Percentiles rank a stretch among this genome's conserved stretches.
phyloP scores from a whole-genome alignment of 2,797 vertebrate species.

The Enteromius trimaculatus region DNA sequence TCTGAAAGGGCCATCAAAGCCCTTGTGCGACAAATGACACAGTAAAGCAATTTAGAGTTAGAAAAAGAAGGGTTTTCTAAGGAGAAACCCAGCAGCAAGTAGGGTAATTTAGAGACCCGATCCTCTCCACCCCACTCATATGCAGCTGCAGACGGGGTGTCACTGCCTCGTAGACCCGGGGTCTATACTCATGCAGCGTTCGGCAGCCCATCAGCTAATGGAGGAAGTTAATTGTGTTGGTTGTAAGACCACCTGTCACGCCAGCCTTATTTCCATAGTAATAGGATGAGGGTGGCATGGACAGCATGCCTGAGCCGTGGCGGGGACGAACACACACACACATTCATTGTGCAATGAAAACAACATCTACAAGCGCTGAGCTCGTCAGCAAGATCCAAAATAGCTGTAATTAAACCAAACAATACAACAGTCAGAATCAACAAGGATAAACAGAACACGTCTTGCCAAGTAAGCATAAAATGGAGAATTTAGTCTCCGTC shows the following conservation, averaged over 20 bases:
- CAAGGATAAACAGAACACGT: slow-evolving; percentile 15
- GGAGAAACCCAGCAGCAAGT: slow-evolving; percentile 43
- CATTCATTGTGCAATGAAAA: slow-evolving; percentile 2
- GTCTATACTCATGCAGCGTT: slow-evolving; percentile 78
- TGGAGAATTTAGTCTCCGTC: background rate
- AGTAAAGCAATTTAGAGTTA: slow-evolving; percentile 35
- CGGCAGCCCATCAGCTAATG: slow-evolving; percentile 87
- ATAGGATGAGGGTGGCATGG: slow-evolving; percentile 86
- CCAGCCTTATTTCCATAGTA: slow-evolving; percentile 94
- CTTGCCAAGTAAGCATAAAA: slow-evolving; percentile 31
- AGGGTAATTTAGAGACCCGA: slow-evolving; percentile 65
- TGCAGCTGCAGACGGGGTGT: slow-evolving; percentile 79
- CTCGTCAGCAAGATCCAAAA: background rate
- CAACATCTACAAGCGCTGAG: slow-evolving; percentile 26
- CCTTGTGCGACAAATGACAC: slow-evolving; percentile 35
- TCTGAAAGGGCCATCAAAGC: slow-evolving; percentile 47
- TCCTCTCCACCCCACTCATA: slow-evolving; percentile 80
- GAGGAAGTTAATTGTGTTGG: slow-evolving; percentile 94
- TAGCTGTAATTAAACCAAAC: slow-evolving; percentile 31
- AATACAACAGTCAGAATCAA: slow-evolving; percentile 21
- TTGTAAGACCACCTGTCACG: slow-evolving; percentile 95
- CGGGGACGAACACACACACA: slow-evolving; percentile 5
- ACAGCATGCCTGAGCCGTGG: slow-evolving; percentile 76
- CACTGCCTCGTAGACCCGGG: slow-evolving; percentile 68
- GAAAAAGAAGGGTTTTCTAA: slow-evolving; percentile 37